Base-by-base conservation (phyloP, 2,888 invertebrate species). In the Zootermopsis nevadensis region DNA sequence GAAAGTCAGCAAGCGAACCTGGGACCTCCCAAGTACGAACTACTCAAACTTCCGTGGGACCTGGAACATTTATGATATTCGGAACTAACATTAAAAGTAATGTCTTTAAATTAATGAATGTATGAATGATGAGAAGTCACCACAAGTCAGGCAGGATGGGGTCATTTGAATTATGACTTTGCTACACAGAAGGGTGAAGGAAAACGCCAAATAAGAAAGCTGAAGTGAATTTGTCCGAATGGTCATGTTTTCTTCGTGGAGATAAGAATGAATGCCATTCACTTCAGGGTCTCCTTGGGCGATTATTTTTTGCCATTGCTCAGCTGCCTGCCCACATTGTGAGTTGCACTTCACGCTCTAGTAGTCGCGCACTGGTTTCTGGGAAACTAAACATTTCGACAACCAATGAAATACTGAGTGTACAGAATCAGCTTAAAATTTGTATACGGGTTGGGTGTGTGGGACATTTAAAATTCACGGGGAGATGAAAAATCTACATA, bases 211-310 rank as follows among this genome's bases (percentile, higher is more conserved):
- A 27, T n/a, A 60, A 48, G 15, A 48, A n/a, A 27, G n/a, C 27
- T 60, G n/a, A 7, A 60, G n/a, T 60, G 27, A n/a, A 8, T 60
- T 60, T 27, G n/a, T 60, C n/a, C 60, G 27, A 60, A 8, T 8
- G 27, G 60, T n/a, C 60, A 60, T 69, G 31, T 19, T 69, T 69
- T 10, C 33, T 12, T n/a, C 35, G n/a, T 38, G 38, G 42, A 35
- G n/a, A 74, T 38, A 38, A 38, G 74, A 74, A 74, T 74, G 74
- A 74, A 74, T 74, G 74, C 24, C 38, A 74, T 74, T 74, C 38
- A 69, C 33, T 69, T 69, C 6, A 10, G 22, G 7, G 31, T 38
- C 74, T 27, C 74, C 33, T 74, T 6, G 10, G 6, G 35, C 38
- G 74, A 35, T 42, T 38, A n/a, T 69, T 69, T 60, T 12, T 60